phyloP scores from a whole-genome alignment of 1,140 invertebrate genomes.

The Drosophila sproati region DNA sequence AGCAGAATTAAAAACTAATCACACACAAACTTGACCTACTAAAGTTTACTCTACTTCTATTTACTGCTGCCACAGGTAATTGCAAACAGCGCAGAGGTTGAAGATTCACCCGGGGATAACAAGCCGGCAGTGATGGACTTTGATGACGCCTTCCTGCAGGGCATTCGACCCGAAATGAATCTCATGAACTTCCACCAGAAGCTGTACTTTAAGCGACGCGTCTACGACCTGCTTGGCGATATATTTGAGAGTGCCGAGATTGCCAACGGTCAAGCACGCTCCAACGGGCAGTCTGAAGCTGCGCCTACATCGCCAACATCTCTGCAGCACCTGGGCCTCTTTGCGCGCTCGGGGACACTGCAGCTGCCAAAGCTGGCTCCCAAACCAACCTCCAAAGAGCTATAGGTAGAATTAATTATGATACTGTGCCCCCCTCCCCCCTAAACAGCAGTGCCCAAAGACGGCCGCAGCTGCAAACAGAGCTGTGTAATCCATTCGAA shows the following conservation, averaged over 20 bases:
- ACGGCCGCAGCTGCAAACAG: slow-evolving; percentile 23
- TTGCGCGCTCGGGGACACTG: slow-evolving; percentile 28
- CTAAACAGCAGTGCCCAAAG: slow-evolving; percentile 29
- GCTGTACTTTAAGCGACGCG: slow-evolving; percentile 72
- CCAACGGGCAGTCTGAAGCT: slow-evolving; percentile 15
- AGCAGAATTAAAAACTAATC: slow-evolving; percentile 1
- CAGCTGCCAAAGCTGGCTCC: slow-evolving; percentile 51
- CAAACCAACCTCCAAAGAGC: slow-evolving; percentile 32
- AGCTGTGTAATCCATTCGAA: slow-evolving; percentile 36
- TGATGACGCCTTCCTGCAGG: slow-evolving; percentile 75
- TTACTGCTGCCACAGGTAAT: background rate
- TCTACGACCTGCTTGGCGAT: slow-evolving; percentile 70
- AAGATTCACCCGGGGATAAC: background rate
- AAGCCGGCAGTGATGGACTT: slow-evolving; percentile 36
- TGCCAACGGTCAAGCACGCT: background rate
- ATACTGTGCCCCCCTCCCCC: background rate
- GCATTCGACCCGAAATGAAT: slow-evolving; percentile 71
- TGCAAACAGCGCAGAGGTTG: background rate
- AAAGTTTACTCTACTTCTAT: background rate
- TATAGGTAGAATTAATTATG: slow-evolving; percentile 17
- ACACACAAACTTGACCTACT: background rate
- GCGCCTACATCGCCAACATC: slow-evolving; percentile 7
- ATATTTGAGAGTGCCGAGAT: slow-evolving; percentile 48
- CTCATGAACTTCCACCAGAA: slow-evolving; percentile 76
- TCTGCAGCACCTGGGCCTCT: slow-evolving; percentile 24